Evolutionary conservation across 2,888 invertebrate species (phyloP).

Genomic region (Alcis repandata): DNA sequence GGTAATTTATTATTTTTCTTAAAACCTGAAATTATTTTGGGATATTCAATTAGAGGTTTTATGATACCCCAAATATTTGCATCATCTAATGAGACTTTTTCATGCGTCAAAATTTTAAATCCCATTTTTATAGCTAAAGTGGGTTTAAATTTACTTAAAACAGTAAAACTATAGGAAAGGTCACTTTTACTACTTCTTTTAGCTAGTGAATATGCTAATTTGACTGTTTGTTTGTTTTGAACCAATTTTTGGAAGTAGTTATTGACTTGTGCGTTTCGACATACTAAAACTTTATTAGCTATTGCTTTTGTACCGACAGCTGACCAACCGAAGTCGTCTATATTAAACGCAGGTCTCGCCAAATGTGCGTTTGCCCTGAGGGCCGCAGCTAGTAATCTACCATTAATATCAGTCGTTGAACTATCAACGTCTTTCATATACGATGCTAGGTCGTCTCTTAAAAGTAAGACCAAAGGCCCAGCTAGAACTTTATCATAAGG

Average conservation of each 20-base stretch:
- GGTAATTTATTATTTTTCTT: slow-evolving; percentile 12
- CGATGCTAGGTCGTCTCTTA: slow-evolving; percentile 37
- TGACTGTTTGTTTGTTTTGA: slow-evolving; percentile 55
- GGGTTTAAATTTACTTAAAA: slow-evolving; percentile 55
- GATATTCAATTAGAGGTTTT: slow-evolving; percentile 52
- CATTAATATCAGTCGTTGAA: slow-evolving; percentile 25
- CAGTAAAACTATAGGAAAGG: slow-evolving; percentile 47
- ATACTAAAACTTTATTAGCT: slow-evolving; percentile 57
- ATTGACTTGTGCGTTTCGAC: slow-evolving; percentile 51
- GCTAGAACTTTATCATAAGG: slow-evolving; percentile 40
- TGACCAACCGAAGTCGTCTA: slow-evolving; percentile 57
- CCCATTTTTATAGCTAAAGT: slow-evolving; percentile 56
- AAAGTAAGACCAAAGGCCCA: slow-evolving; percentile 24
- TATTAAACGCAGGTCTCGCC: slow-evolving; percentile 56
- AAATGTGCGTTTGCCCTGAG: slow-evolving; percentile 61
- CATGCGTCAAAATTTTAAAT: slow-evolving; percentile 48
- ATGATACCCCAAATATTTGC: slow-evolving; percentile 59
- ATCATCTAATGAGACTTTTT: slow-evolving; percentile 43
- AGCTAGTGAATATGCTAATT: slow-evolving; percentile 58
- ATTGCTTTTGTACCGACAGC: slow-evolving; percentile 63
- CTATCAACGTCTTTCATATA: slow-evolving; percentile 43
- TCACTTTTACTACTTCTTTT: slow-evolving; percentile 43
- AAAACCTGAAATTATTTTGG: slow-evolving; percentile 43
- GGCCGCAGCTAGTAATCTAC: slow-evolving; percentile 50
- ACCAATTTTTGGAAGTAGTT: slow-evolving; percentile 51